A percentile compares a stretch with the other conserved stretches of the same genome.
phyloP scores from a whole-genome alignment of 2,888 invertebrate genomes.

The Masnerella sp. region DNA sequence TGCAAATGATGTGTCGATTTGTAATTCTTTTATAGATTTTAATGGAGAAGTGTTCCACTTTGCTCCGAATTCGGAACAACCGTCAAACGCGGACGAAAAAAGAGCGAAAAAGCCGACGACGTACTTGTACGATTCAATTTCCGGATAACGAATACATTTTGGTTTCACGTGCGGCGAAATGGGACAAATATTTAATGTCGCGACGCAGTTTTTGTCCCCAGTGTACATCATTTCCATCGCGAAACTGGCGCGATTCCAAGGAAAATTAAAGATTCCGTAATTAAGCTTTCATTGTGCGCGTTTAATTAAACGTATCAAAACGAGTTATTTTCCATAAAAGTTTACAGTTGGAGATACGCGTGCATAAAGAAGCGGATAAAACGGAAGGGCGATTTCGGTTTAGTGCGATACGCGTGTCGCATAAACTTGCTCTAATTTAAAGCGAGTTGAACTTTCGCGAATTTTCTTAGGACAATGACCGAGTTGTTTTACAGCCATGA shows the following conservation, averaged over 20 bases:
- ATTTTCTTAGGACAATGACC: slow-evolving; percentile 24
- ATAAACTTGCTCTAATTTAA: slow-evolving; percentile 27
- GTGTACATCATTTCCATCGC: neutral
- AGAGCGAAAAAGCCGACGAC: neutral
- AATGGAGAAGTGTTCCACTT: slow-evolving; percentile 4
- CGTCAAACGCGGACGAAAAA: neutral
- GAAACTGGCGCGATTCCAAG: neutral
- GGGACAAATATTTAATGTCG: neutral
- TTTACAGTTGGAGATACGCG: neutral
- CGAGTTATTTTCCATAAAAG: neutral
- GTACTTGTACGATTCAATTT: slow-evolving; percentile 1
- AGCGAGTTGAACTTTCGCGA: slow-evolving; percentile 26
- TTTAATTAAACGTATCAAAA: slow-evolving; percentile 2
- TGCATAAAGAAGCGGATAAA: slow-evolving; percentile 15
- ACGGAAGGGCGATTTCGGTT: slow-evolving; percentile 10
- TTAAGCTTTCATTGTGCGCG: neutral
- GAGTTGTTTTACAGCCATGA: slow-evolving; percentile 21
- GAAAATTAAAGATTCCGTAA: neutral
- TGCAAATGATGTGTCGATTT: slow-evolving; percentile 3
- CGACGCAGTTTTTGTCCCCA: no score
- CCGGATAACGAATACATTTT: neutral
- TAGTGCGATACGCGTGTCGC: slow-evolving; percentile 18
- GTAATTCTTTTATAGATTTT: slow-evolving; percentile 1
- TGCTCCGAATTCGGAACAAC: neutral
- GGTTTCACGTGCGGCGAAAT: neutral